These are phyloP conservation scores for Lithophane semibrunnea DNA, from an alignment of 2,888 invertebrate genomes.

Conservation along the genomic window DNA sequence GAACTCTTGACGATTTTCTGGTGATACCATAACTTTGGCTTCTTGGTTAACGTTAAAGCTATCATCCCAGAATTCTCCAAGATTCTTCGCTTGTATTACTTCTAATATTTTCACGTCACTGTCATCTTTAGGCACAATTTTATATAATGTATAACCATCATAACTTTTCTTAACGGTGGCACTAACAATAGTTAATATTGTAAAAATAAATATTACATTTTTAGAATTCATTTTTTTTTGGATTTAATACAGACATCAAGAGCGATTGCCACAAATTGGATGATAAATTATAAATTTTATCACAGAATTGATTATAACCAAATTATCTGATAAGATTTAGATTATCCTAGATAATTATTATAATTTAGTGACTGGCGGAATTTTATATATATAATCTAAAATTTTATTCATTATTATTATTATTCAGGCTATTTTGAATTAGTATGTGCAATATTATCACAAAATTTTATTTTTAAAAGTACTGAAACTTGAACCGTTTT, in stretches of 20 bases:
- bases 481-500: background rate
- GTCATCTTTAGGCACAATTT: constrained; percentile 86
- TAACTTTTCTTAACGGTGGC: constrained; percentile 77
- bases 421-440: too few species aligned
- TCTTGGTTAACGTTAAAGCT: constrained; percentile 77
- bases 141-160: constrained; percentile 91
- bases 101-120: constrained; percentile 86
- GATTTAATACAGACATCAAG: constrained; percentile 7
- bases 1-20: constrained; percentile 72
- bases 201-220: constrained; percentile 63
- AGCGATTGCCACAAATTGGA: constrained; percentile 20
- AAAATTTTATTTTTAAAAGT: too few species aligned
- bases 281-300: constrained; percentile 11
- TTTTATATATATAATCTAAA: background rate
- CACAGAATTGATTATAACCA: constrained; percentile 7
- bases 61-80: constrained; percentile 83
- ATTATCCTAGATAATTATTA: constrained; percentile 16
- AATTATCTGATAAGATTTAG: constrained; percentile 46
- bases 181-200: constrained; percentile 52
- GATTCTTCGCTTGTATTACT: constrained; percentile 80
- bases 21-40: constrained; percentile 79
- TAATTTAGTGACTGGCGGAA: background rate
- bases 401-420: background rate
- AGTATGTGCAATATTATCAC: background rate
- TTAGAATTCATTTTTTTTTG: constrained; percentile 69